These are phyloP conservation scores for Phortica okadai DNA, from an alignment of 2,888 invertebrate genomes.

Conservation along the genomic window DNA sequence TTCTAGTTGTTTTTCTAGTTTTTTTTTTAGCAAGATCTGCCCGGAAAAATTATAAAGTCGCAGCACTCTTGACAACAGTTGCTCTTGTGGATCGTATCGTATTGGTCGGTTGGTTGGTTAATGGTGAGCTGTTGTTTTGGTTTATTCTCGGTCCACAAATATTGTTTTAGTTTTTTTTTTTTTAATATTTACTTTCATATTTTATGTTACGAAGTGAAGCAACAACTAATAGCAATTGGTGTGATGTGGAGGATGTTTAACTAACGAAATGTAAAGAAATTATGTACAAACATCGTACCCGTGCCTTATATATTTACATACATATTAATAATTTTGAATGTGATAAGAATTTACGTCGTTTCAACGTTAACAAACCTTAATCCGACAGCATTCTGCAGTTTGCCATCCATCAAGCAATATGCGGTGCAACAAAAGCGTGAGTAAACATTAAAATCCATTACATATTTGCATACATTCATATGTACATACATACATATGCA, in stretches of 20 bases:
- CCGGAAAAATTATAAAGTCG: not conserved
- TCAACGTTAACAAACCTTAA: not conserved
- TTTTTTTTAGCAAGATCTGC: not conserved
- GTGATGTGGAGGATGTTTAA: no score
- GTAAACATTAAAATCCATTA: slow-evolving; percentile 53
- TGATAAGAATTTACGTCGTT: not conserved
- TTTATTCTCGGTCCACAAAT: no score
- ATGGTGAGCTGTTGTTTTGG: not conserved
- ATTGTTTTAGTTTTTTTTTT: no score
- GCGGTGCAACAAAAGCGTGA: slow-evolving; percentile 6
- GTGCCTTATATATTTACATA: slow-evolving; percentile 12
- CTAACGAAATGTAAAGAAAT: not conserved
- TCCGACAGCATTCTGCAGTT: not conserved
- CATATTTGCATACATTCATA: slow-evolving; percentile 44
- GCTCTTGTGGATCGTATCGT: not conserved
- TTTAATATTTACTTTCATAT: no score
- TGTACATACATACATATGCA: slow-evolving; percentile 1
- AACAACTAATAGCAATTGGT: no score
- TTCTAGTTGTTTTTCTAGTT: not conserved
- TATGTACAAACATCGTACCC: not conserved
- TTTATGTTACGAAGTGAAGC: no score
- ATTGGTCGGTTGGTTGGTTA: not conserved
- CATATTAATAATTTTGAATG: not conserved
- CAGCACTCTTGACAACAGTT: not conserved
- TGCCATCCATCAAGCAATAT: not conserved